phyloP scores from a whole-genome alignment of 2,888 invertebrate genomes.

The Crossocerus cetratus region DNA sequence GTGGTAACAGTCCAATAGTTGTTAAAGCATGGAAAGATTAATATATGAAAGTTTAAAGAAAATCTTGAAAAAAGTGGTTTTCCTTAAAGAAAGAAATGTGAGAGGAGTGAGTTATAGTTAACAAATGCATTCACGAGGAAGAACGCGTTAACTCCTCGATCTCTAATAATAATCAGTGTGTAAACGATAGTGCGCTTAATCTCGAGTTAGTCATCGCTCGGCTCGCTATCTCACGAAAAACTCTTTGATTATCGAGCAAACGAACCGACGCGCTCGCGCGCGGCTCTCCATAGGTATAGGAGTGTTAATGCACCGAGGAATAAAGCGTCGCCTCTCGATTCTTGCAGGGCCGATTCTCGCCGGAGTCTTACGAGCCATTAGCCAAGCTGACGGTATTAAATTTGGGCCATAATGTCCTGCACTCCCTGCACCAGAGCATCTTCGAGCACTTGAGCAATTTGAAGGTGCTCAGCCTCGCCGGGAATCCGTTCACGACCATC shows the following conservation, averaged over 20 bases:
- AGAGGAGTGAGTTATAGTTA: no score
- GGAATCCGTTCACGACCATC: slow-evolving; percentile 86
- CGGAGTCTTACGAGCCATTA: slow-evolving; percentile 81
- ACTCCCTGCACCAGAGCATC: slow-evolving; percentile 83
- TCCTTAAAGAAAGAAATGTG: no score
- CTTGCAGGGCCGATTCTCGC: slow-evolving; percentile 80
- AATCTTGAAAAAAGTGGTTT: no score
- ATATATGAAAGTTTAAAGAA: no score
- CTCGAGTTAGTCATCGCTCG: slow-evolving; percentile 19
- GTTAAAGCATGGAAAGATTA: no score
- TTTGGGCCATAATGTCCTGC: slow-evolving; percentile 85
- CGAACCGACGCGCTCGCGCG: no score
- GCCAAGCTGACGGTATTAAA: slow-evolving; percentile 80
- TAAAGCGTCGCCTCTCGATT: background rate
- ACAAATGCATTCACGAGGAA: background rate
- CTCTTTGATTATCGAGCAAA: background rate
- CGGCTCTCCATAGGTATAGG: background rate
- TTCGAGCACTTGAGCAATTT: slow-evolving; percentile 87
- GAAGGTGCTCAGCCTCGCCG: slow-evolving; percentile 83
- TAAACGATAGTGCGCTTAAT: slow-evolving; percentile 11
- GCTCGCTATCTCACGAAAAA: background rate
- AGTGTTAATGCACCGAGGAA: background rate
- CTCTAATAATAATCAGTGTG: background rate
- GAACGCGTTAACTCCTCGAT: background rate
- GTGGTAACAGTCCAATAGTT: no score